Evolutionary conservation across 2,888 invertebrate species (phyloP).

Genomic region (Pterostichus madidus): DNA sequence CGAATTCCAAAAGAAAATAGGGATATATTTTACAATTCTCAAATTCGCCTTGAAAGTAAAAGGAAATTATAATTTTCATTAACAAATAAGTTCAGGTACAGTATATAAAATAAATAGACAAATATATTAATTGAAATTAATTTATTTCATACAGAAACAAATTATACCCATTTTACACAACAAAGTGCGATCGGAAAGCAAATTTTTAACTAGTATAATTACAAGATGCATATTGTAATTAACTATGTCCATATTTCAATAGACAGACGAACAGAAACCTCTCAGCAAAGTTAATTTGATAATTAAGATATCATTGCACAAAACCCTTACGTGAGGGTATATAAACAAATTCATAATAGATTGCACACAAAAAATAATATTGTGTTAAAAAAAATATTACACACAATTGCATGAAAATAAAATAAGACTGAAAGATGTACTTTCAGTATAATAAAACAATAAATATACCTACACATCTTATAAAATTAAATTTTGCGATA

Average conservation of each 20-base stretch:
- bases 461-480: constrained; percentile 63
- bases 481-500: constrained; percentile 59
- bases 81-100: not conserved
- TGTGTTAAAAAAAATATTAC: constrained; percentile 71
- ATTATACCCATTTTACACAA: constrained; percentile 66
- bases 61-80: not conserved
- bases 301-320: constrained; percentile 60
- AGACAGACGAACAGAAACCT: constrained; percentile 32
- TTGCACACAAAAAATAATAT: constrained; percentile 71
- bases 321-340: constrained; percentile 47
- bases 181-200: constrained; percentile 65
- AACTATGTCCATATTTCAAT: constrained; percentile 36
- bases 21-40: too few relatives aligned
- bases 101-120: not conserved
- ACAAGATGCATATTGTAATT: constrained; percentile 30
- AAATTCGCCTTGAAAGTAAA: too few relatives aligned
- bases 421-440: constrained; percentile 70
- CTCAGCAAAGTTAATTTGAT: constrained; percentile 57
- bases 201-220: constrained; percentile 55
- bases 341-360: constrained; percentile 62
- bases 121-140: constrained; percentile 57
- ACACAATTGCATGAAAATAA: constrained; percentile 72
- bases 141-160: constrained; percentile 66
- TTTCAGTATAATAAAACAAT: constrained; percentile 69
- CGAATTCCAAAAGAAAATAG: too few relatives aligned